phyloP scores from a whole-genome alignment of 2,113 vertebrate genomes.

The Lipotes vexillifer region DNA sequence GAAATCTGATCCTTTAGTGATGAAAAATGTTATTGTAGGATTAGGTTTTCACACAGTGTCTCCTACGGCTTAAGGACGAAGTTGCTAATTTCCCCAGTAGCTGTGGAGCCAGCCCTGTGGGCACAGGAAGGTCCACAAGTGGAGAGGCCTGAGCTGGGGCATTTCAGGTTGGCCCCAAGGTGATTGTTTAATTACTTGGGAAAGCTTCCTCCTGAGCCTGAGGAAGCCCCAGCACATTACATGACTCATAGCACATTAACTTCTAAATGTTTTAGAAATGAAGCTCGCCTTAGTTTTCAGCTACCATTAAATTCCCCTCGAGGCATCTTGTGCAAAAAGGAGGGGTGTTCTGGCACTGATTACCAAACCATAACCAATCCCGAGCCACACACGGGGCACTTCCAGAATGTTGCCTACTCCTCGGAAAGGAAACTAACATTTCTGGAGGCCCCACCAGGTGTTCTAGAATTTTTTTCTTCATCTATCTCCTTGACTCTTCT shows the following conservation, averaged over 20 bases:
- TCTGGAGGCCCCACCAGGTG: background rate
- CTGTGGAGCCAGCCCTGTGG: background rate
- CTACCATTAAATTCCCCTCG: background rate
- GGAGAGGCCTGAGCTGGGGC: background rate
- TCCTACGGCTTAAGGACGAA: background rate
- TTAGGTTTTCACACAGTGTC: background rate
- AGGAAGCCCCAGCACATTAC: background rate
- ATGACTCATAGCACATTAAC: background rate
- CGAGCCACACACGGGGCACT: background rate
- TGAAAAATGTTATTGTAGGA: background rate
- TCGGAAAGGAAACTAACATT: background rate
- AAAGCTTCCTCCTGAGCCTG: background rate
- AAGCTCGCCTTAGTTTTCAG: background rate
- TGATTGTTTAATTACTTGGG: background rate
- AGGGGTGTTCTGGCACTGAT: background rate
- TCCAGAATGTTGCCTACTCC: background rate
- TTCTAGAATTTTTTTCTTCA: background rate
- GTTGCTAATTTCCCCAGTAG: background rate
- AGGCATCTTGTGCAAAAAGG: background rate
- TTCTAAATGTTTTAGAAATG: background rate
- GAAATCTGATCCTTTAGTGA: constrained; percentile 67
- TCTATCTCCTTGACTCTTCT: background rate
- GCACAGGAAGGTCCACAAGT: background rate
- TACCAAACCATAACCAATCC: background rate
- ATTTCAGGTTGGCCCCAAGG: background rate